Evolutionary conservation across 2,888 invertebrate genomes (phyloP).

Genomic region (Plemyria rubiginata): DNA sequence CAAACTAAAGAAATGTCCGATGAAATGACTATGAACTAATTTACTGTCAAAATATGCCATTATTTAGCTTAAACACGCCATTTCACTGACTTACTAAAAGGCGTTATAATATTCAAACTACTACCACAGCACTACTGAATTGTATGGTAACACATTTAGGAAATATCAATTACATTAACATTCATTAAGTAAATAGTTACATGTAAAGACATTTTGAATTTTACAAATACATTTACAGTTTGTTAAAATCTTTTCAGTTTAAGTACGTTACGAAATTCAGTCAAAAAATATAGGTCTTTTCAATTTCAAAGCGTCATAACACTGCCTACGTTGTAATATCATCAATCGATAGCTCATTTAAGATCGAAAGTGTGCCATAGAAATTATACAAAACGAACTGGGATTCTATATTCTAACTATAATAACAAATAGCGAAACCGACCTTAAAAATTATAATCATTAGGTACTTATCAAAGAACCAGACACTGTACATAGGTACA

Average conservation of each 20-base stretch:
- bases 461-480: slow-evolving; percentile 47
- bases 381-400: slow-evolving; percentile 28
- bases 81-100: slow-evolving; percentile 32
- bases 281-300: slow-evolving; percentile 42
- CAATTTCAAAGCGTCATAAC: slow-evolving; percentile 34
- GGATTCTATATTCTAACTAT: slow-evolving; percentile 36
- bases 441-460: slow-evolving; percentile 48
- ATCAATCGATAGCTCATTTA: slow-evolving; percentile 13
- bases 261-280: slow-evolving; percentile 42
- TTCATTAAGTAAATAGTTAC: slow-evolving; percentile 32
- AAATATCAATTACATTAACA: slow-evolving; percentile 43
- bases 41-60: slow-evolving; percentile 57
- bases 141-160: slow-evolving; percentile 35
- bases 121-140: slow-evolving; percentile 24
- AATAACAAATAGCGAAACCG: slow-evolving; percentile 44
- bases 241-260: slow-evolving; percentile 52
- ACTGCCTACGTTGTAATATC: slow-evolving; percentile 29
- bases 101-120: slow-evolving; percentile 30
- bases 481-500: slow-evolving; percentile 41
- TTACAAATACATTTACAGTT: slow-evolving; percentile 51
- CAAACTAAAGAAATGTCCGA: slow-evolving; percentile 83
- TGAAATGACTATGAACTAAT: slow-evolving; percentile 58
- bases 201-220: slow-evolving; percentile 45
- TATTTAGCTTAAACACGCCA: slow-evolving; percentile 39
- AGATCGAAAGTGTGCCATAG: slow-evolving; percentile 21